These are phyloP conservation scores for Rousettus leschenaultii DNA, from an alignment of 2,113 vertebrate genomes.

Conservation along the genomic window DNA sequence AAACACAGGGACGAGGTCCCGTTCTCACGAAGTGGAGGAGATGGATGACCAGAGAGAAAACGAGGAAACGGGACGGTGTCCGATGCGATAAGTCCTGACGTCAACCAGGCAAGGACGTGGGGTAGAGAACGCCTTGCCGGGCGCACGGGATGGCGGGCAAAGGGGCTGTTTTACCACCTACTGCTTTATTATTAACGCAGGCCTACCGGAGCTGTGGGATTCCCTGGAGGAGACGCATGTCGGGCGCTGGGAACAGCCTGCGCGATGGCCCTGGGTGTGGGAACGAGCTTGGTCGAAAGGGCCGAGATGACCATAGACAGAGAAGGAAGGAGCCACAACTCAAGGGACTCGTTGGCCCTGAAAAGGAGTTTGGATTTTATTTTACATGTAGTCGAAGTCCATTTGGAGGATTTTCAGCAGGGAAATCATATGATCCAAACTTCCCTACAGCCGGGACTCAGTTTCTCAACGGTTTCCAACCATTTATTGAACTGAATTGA, in stretches of 20 bases:
- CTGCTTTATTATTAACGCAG: no score
- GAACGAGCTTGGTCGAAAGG: background rate
- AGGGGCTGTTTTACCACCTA: background rate
- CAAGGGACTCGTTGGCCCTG: background rate
- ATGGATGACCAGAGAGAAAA: background rate
- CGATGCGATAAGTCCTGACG: background rate
- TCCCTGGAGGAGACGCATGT: background rate
- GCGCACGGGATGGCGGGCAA: accelerated
- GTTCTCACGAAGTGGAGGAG: background rate
- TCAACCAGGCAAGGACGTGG: no score
- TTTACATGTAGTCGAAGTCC: background rate
- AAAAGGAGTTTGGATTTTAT: background rate
- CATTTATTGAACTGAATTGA: slow-evolving; percentile 6
- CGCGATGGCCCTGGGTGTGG: background rate
- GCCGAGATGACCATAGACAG: no score
- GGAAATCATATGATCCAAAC: background rate
- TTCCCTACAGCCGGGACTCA: background rate
- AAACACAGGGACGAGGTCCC: background rate
- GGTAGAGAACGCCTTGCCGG: accelerated
- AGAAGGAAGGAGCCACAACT: background rate
- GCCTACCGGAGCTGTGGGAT: background rate
- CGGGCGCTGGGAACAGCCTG: background rate
- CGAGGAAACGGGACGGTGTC: background rate
- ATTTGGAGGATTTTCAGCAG: background rate
- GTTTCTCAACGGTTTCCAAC: slow-evolving; percentile 26